Base-by-base conservation (phyloP, 2,888 invertebrate genomes). In the Scaptomyza tumidula region DNA sequence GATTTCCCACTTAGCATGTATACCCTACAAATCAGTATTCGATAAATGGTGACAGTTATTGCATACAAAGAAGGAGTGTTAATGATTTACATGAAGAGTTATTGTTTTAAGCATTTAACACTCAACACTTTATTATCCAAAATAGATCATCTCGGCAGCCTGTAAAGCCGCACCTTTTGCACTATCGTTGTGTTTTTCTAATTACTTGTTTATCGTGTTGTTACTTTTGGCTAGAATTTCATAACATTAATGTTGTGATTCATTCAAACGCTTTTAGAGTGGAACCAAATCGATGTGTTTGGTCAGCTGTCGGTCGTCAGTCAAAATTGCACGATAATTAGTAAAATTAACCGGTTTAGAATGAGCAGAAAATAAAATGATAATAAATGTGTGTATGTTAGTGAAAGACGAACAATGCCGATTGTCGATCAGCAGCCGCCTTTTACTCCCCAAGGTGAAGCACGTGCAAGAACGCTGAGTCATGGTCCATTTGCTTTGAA, bases 391-490 rank as follows among this genome's bases (percentile, higher is more conserved):
- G 10, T 46, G 43, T 62, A 58, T 75, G 48, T 37, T 52, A 48
- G 46, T 24, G 19, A 37, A 66, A 61, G 39, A 24, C 33, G 46
- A 60, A 55, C 66, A 75, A 68, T 75, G 79, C 48, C 72, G 65
- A 65, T 52, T 43, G 46, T 39, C 19, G n/a, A 24, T 35, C 56
- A 62, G 57, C 68, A 79, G 78, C 78, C 85, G 81, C 86, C 86
- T 81, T 81, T 81, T 80, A 80, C 83, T 46, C 65, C 19, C 77
- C 82, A 83, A 83, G 82, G 82, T 87, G 52, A 82, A 68, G 74
- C 82, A 82, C 88, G 83, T 86, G 86, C 70, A 83, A 71, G 68
- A 72, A 33, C 49, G 83, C 80, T 88, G 88, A 88, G 50, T 88
- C 83, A 83, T 61, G 80, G 80, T 86, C 83, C 71, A 86, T 56